Evolutionary conservation across 2,888 invertebrate genomes (phyloP).

Genomic region (Apamea crenata): DNA sequence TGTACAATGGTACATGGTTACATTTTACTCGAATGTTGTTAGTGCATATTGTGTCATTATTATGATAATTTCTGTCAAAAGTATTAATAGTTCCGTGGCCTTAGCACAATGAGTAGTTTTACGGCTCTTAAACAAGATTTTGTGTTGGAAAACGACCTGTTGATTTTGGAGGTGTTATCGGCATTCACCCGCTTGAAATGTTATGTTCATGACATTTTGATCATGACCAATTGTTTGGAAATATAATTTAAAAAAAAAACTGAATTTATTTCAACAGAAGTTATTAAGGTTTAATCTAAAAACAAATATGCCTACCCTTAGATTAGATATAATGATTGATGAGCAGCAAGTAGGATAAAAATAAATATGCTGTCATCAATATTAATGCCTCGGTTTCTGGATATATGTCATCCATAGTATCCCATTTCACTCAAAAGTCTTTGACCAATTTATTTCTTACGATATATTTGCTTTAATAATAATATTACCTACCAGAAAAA

Average conservation of each 20-base stretch:
- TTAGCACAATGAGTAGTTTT: conserved; percentile 53
- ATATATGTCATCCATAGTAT: background rate
- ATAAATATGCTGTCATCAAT: background rate
- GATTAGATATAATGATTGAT: background rate
- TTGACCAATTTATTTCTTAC: background rate
- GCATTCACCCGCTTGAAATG: conserved; percentile 11
- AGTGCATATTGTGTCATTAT: conserved; percentile 45
- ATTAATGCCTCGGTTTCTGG: background rate
- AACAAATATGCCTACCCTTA: background rate
- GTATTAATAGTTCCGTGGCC: conserved; percentile 51
- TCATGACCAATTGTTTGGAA: background rate
- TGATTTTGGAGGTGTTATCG: conserved; percentile 35
- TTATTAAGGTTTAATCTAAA: background rate
- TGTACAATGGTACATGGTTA: conserved; percentile 10
- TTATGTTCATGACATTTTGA: background rate
- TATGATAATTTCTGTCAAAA: conserved; percentile 57
- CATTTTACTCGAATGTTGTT: conserved; percentile 32
- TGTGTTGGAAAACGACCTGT: conserved; percentile 32
- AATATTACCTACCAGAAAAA: background rate
- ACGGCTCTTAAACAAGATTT: conserved; percentile 47
- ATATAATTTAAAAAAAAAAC: background rate
- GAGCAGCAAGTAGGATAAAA: background rate
- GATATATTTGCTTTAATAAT: background rate
- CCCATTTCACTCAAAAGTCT: background rate
- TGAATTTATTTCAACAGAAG: background rate